Base-by-base conservation (phyloP, 2,888 invertebrate genomes). In the Pheosia tremula region DNA sequence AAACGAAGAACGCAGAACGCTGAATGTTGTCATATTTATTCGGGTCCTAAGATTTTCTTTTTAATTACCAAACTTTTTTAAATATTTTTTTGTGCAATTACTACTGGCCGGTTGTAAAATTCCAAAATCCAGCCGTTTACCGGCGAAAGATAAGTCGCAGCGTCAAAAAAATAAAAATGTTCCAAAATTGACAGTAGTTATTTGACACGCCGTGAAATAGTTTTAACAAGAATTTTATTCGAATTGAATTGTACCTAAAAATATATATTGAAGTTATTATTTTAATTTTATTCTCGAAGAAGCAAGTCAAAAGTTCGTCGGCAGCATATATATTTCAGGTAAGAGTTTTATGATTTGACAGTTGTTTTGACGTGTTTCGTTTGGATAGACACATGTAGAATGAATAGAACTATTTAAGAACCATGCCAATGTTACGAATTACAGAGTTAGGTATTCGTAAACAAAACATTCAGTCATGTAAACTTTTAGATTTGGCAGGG, bases 111-210 rank as follows among this genome's bases (percentile, higher is more conserved):
- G 6, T 57, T 36, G 24, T 38, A 59, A 62, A 58, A 52, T 0
- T 41, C 0, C 10, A 47, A 10, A n/a, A 56, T 38, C 37, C 43
- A 5, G 3, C 7, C 0, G 3, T 7, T 0, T 54, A 47, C 36
- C 53, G 24, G 7, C 60, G 61, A 69, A 67, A 60, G 43, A 43
- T 0, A 45, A 10, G 24, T 24, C 3, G 4, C 0, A 5, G 8
- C 45, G 43, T 45, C 9, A 56, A 36, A 45, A 24, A 37, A 66
- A 75, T 67, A 66, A 72, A 79, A 82, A 78, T 77, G 66, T 77
- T 86, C 74, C 81, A 80, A 88, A 88, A 84, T 86, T 87, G 88
- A 78, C 88, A 89, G 85, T 87, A 79, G 62, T 66, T 71, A 67
- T 78, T 78, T 79, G 82, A 79, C 77, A 80, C 68, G 64, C 66